These are phyloP conservation scores for Mesorhabditis belari DNA, from an alignment of 2,888 invertebrate genomes.

Conservation along the genomic window DNA sequence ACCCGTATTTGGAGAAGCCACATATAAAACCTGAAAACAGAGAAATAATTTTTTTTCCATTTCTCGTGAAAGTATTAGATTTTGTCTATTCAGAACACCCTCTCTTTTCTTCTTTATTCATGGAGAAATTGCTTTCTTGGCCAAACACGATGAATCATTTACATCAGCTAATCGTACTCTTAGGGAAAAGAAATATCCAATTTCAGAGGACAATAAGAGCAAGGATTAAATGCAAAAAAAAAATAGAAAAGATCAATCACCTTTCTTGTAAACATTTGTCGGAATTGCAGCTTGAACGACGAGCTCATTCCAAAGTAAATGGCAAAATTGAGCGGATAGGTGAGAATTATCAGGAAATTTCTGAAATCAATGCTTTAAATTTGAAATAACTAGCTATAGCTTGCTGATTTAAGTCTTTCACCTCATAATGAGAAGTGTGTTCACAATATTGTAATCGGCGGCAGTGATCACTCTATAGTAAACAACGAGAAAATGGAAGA, in stretches of 20 bases:
- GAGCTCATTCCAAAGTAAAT: constrained; percentile 90
- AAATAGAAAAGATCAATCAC: constrained; percentile 4
- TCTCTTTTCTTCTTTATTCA: no score
- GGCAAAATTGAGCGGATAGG: constrained; percentile 80
- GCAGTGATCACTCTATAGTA: constrained; percentile 66
- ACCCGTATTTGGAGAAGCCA: constrained; percentile 7
- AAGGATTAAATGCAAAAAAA: constrained; percentile 9
- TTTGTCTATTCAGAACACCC: no score
- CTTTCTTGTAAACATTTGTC: constrained; percentile 5
- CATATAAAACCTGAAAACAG: constrained; percentile 8
- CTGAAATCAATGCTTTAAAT: constrained; percentile 60
- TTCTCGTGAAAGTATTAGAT: no score
- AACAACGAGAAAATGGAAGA: constrained; percentile 54
- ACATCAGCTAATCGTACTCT: no score
- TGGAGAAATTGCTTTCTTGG: no score
- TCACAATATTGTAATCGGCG: constrained; percentile 66
- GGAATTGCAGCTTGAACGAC: constrained; percentile 65
- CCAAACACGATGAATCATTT: no score
- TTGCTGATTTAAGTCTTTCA: no score
- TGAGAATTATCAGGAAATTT: constrained; percentile 80
- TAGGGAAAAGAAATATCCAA: no score
- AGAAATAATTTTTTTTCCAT: no score
- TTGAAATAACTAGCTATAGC: no score
- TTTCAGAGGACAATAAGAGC: no score
- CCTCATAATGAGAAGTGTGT: constrained; percentile 68